Conservation (phyloP, 2,797 vertebrate species). For the Poliocrania exsul region DNA sequence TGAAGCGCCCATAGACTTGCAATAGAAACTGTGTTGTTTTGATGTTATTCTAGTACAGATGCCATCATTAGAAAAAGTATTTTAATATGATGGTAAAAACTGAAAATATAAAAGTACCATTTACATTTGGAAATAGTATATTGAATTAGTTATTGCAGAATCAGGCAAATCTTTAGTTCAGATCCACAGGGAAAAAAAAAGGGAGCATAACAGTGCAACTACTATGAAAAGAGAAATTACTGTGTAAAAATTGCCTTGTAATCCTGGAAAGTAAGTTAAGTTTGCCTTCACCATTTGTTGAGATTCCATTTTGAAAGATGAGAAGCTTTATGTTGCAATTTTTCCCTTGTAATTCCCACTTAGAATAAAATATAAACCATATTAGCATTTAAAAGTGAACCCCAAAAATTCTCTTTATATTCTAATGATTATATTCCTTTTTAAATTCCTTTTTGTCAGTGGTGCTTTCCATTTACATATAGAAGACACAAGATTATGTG, state of each 20-base stretch:
- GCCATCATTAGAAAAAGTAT: background rate
- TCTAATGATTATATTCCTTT: background rate
- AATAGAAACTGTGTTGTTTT: background rate
- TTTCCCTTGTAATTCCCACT: background rate
- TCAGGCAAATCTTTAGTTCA: background rate
- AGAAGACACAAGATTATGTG: background rate
- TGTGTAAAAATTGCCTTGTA: background rate
- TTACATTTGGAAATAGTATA: background rate
- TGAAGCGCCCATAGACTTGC: background rate
- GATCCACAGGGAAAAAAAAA: background rate
- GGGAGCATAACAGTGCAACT: background rate
- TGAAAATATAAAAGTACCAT: background rate
- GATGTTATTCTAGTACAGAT: background rate
- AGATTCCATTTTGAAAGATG: background rate
- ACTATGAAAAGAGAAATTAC: background rate
- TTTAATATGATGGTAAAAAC: background rate
- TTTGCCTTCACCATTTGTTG: background rate
- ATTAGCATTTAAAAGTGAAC: background rate
- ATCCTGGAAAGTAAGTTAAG: background rate
- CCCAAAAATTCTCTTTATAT: background rate
- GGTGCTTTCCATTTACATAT: background rate
- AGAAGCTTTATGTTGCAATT: background rate
- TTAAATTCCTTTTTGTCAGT: slow-evolving; percentile 9
- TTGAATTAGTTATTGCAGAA: background rate
- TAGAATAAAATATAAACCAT: background rate